Base-by-base conservation (phyloP, 2,888 invertebrate genomes). In the Hypselothyrea guttata region DNA sequence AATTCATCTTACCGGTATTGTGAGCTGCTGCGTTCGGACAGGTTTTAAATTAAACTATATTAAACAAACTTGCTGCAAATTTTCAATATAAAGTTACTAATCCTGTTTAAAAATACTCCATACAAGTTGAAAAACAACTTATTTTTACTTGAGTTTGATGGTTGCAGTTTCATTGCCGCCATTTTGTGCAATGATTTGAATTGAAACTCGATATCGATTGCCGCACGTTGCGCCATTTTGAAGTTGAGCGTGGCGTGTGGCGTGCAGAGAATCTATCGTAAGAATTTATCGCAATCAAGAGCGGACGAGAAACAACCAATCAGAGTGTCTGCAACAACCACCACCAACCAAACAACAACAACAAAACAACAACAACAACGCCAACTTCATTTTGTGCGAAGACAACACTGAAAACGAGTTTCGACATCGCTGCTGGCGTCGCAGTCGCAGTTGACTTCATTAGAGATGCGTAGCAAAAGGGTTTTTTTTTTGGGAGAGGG, bases 341-440 rank as follows among this genome's bases (percentile, higher is more conserved):
- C 38, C 51, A 66, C 31, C 8, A 7, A 2, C n/a, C n/a, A n/a
- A 15, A 8, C 44, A 13, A 45, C 65, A 65, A 70, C 18, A 30
- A 70, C 28, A 11, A 35, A 42, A 45, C 55, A 33, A 9, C 47
- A 16, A 48, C 71, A 75, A 72, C 38, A 44, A 66, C 31, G 8
- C 5, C 1, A 77, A 77, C 84, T 77, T 77, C 77, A 77, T 77
- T 84, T 77, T 77, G 84, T 78, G 42, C 33, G 41, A 35, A 61
- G 48, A 15, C 11, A 28, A 37, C 31, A 45, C 15, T 41, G 51
- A 34, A 76, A 76, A 81, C 67, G 55, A 68, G 82, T 84, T 84
- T 73, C 37, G 11, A n/a, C n/a, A n/a, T n/a, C n/a, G n/a, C n/a
- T n/a, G n/a, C n/a, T n/a, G n/a, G n/a, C n/a, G n/a, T n/a, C n/a